These are phyloP conservation scores for Drosophila nr. medialis DNA, from an alignment of 2,888 invertebrate genomes.

Conservation along the genomic window DNA sequence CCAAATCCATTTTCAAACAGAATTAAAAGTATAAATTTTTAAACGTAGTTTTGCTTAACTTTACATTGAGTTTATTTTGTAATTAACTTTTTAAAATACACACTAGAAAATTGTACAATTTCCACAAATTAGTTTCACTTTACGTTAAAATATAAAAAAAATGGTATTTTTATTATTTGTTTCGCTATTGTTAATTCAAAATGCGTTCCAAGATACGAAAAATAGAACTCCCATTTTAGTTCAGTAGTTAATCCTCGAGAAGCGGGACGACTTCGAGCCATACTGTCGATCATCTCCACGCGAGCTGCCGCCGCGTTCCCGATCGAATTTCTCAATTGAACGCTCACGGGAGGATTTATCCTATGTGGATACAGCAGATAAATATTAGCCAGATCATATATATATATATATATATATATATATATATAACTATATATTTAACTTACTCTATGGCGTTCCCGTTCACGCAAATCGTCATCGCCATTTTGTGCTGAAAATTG, in stretches of 20 bases:
- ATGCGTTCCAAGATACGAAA: conserved; percentile 46
- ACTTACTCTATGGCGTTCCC: conserved; percentile 87
- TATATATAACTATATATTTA: background rate
- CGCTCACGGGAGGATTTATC: conserved; percentile 93
- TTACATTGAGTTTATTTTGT: conserved; percentile 47
- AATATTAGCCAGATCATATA: background rate
- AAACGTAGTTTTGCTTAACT: conserved; percentile 7
- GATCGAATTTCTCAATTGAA: conserved; percentile 90
- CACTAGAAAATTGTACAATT: conserved; percentile 58
- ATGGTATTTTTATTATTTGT: conserved; percentile 27
- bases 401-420: background rate
- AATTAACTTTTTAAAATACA: conserved; percentile 34
- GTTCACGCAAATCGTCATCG: conserved; percentile 90
- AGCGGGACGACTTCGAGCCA: conserved; percentile 86
- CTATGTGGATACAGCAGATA: conserved; percentile 83
- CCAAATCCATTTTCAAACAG: background rate
- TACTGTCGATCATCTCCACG: conserved; percentile 89
- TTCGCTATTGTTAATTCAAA: conserved; percentile 52
- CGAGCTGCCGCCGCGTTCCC: conserved; percentile 73
- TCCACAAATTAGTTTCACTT: conserved; percentile 42
- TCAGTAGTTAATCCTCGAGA: conserved; percentile 70
- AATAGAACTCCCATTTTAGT: conserved; percentile 8
- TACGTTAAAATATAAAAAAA: conserved; percentile 38
- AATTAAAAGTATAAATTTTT: background rate
- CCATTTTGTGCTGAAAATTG: conserved; percentile 88